These are phyloP conservation scores for Clitarchus hookeri DNA, from an alignment of 2,888 invertebrate species.

Conservation along the genomic window DNA sequence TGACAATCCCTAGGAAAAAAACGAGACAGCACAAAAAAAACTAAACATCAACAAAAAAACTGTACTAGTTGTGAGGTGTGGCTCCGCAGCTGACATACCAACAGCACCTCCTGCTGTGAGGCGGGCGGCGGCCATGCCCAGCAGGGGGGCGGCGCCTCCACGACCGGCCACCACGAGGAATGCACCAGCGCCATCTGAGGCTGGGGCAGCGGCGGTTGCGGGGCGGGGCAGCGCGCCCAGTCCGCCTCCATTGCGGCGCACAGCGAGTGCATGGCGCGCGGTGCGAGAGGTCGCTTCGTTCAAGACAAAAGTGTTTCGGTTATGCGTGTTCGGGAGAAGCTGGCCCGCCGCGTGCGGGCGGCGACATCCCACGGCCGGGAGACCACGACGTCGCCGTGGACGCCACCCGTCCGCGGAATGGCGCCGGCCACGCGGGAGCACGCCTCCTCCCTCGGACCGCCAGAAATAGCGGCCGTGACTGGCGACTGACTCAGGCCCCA, in stretches of 20 bases:
- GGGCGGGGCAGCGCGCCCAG: conserved; percentile 57
- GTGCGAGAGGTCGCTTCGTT: conserved; percentile 21
- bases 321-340: neutral
- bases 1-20: no score
- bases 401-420: conserved; percentile 45
- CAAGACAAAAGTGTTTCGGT: neutral
- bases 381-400: conserved; percentile 39
- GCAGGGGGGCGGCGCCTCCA: conserved; percentile 53
- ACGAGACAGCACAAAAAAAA: neutral
- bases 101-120: neutral
- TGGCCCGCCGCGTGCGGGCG: conserved; percentile 32
- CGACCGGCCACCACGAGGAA: conserved; percentile 55
- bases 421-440: conserved; percentile 54
- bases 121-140: neutral
- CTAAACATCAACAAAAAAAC: no score
- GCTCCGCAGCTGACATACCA: neutral
- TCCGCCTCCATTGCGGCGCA: conserved; percentile 31
- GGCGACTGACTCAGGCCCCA: conserved; percentile 31
- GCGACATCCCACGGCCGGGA: conserved; percentile 59
- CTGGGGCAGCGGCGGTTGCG: conserved; percentile 38
- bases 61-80: neutral
- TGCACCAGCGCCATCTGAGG: conserved; percentile 66
- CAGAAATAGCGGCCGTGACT: conserved; percentile 47
- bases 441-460: conserved; percentile 59
- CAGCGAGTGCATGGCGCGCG: conserved; percentile 17